phyloP scores from a whole-genome alignment of 2,888 invertebrate species.

The Melanostoma mellinum region DNA sequence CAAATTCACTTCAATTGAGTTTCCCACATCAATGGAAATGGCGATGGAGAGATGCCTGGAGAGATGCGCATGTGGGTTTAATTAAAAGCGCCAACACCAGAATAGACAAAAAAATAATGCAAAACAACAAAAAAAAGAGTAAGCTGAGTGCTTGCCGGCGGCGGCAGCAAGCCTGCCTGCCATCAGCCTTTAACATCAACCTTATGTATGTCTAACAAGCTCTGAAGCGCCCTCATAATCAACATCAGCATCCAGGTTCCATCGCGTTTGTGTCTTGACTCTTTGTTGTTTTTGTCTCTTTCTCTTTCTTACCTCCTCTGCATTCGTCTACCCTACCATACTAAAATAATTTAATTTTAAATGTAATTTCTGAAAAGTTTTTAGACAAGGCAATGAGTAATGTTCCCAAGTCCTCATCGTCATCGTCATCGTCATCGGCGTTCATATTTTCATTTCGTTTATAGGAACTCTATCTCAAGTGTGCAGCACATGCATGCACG shows the following conservation, averaged over 20 bases:
- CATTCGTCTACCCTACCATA: constrained; percentile 15
- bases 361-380: constrained; percentile 48
- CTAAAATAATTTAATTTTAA: constrained; percentile 57
- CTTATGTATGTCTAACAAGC: constrained; percentile 61
- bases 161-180: constrained; percentile 27
- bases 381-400: constrained; percentile 62
- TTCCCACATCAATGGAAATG: constrained; percentile 20
- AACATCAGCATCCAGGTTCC: neutral
- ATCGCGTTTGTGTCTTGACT: constrained; percentile 29
- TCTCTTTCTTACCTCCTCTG: neutral
- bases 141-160: constrained; percentile 7
- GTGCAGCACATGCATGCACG: constrained; percentile 35
- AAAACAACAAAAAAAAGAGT: neutral
- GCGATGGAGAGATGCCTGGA: neutral
- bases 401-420: constrained; percentile 28
- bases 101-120: constrained; percentile 12
- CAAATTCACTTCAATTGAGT: constrained; percentile 52
- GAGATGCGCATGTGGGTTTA: constrained; percentile 67
- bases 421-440: neutral
- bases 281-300: constrained; percentile 2
- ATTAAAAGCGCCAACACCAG: constrained; percentile 65
- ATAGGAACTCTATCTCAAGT: constrained; percentile 24
- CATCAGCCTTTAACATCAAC: constrained; percentile 40
- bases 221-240: constrained; percentile 60
- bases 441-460: neutral